Conservation (phyloP, 2,888 invertebrate species). For the Apantesis nais region DNA sequence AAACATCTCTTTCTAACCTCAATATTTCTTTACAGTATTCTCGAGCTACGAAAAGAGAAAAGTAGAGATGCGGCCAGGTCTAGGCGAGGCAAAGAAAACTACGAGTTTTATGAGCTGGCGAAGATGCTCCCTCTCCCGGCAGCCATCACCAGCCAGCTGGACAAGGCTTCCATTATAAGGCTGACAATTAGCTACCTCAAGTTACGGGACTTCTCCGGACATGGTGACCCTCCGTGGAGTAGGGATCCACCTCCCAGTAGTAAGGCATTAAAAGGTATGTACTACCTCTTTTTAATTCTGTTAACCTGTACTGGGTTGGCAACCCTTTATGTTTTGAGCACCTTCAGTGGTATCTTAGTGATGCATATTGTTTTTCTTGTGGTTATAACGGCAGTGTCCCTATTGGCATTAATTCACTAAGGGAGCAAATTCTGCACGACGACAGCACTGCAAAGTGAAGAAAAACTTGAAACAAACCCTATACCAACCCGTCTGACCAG, state of each 20-base stretch:
- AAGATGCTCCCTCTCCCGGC: slow-evolving; percentile 96
- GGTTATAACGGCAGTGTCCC: no score
- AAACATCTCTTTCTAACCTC: slow-evolving; percentile 48
- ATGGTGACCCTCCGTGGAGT: slow-evolving; percentile 98
- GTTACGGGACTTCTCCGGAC: slow-evolving; percentile 96
- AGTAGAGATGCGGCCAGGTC: slow-evolving; percentile 96
- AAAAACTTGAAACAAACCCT: no score
- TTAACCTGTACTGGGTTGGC: not conserved
- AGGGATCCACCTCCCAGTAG: slow-evolving; percentile 91
- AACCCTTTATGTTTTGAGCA: not conserved
- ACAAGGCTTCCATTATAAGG: slow-evolving; percentile 98
- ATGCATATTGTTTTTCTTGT: no score
- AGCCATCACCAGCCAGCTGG: slow-evolving; percentile 96
- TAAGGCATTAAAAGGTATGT: slow-evolving; percentile 93
- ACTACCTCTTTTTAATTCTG: not conserved
- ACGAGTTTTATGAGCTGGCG: slow-evolving; percentile 98
- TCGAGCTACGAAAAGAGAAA: slow-evolving; percentile 97
- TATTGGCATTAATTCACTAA: no score
- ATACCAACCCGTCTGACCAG: no score
- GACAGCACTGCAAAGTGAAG: no score
- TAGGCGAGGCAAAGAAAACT: slow-evolving; percentile 97
- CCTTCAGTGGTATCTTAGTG: not conserved
- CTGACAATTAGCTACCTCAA: slow-evolving; percentile 98
- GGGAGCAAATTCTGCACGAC: no score
- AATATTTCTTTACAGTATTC: slow-evolving; percentile 89